phyloP scores from a whole-genome alignment of 2,113 vertebrate genomes.

The Gallinago paraguaiae region DNA sequence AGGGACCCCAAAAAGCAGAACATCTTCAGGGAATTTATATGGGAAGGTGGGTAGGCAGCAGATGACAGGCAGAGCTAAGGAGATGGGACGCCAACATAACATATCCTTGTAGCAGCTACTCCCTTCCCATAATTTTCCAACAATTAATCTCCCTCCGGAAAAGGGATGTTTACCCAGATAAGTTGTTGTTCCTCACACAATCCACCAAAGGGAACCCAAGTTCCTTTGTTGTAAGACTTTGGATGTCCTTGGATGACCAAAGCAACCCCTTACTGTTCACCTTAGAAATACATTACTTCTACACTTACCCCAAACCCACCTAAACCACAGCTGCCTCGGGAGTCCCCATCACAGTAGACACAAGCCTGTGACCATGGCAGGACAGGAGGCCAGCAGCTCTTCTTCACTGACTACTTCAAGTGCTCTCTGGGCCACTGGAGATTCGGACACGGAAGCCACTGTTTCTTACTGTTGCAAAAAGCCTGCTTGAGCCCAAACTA shows the following conservation, averaged over 20 bases:
- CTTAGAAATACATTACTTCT: neutral
- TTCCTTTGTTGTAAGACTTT: neutral
- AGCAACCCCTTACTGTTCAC: neutral
- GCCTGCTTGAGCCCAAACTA: neutral
- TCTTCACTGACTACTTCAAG: neutral
- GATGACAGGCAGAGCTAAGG: neutral
- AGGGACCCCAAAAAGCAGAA: neutral
- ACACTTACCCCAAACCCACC: neutral
- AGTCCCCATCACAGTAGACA: neutral
- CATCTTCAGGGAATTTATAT: neutral
- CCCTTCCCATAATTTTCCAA: neutral
- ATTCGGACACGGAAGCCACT: fast-evolving
- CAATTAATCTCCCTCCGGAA: neutral
- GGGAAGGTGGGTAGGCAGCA: neutral
- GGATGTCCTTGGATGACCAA: neutral
- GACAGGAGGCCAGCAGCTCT: neutral
- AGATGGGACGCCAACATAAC: neutral
- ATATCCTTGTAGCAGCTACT: neutral
- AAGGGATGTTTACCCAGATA: neutral
- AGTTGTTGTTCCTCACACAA: neutral
- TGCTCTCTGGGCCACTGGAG: neutral
- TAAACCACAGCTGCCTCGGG: neutral
- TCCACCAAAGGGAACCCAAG: neutral
- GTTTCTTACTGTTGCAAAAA: neutral
- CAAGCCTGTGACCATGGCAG: neutral